Percentiles rank a stretch among this genome's conserved stretches.
Evolutionary conservation across 1,140 invertebrate genomes (phyloP).

Genomic region (Brachionus rotundiformis): DNA sequence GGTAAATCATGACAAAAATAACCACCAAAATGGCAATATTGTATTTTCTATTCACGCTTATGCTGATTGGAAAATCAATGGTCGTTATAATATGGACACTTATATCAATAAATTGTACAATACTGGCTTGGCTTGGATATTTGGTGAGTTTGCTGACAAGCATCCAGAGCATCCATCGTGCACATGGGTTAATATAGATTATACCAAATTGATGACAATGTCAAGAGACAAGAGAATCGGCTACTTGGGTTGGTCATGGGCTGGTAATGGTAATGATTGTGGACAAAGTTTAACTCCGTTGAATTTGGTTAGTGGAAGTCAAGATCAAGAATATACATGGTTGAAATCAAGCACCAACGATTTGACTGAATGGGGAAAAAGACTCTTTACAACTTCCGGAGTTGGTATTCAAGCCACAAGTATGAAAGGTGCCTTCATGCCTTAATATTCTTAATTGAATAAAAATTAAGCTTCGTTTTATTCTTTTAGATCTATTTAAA

Average conservation of each 20-base stretch:
- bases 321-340: slow-evolving; percentile 35
- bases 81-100: background rate
- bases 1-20: background rate
- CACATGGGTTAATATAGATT: slow-evolving; percentile 20
- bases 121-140: background rate
- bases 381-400: background rate
- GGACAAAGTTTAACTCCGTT: background rate
- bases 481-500: background rate
- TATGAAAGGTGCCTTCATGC: background rate
- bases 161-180: slow-evolving; percentile 2
- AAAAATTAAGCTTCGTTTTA: background rate
- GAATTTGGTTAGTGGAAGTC: slow-evolving; percentile 1
- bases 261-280: slow-evolving; percentile 30
- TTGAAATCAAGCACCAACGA: slow-evolving; percentile 6
- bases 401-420: slow-evolving; percentile 24
- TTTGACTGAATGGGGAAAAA: slow-evolving; percentile 25
- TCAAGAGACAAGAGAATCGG: background rate
- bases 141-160: slow-evolving; percentile 19
- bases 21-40: background rate
- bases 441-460: background rate
- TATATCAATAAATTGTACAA: background rate
- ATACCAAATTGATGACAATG: background rate
- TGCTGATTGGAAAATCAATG: slow-evolving; percentile 1
- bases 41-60: slow-evolving; percentile 32
- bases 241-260: slow-evolving; percentile 36